phyloP scores from a whole-genome alignment of 2,888 invertebrate species.

The Hermodice carunculata region DNA sequence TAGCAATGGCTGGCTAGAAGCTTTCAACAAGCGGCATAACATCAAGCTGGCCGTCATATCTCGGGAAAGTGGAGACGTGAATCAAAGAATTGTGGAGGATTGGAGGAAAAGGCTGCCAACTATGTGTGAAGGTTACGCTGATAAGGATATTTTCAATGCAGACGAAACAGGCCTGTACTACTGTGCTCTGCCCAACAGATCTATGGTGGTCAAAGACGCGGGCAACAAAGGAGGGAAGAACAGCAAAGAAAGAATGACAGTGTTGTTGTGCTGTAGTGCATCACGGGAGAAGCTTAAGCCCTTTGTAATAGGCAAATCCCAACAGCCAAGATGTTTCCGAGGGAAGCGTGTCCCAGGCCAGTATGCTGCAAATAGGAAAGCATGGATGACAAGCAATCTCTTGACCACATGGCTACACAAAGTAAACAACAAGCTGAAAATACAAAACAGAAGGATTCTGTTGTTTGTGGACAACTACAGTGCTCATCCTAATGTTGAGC shows the following conservation, averaged over 20 bases:
- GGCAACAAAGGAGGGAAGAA: neutral
- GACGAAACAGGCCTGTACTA: neutral
- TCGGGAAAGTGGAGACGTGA: conserved; percentile 1
- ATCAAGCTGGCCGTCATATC: neutral
- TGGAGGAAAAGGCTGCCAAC: neutral
- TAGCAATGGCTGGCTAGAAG: neutral
- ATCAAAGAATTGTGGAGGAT: neutral
- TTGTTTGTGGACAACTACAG: neutral
- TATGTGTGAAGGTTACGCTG: neutral
- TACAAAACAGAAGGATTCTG: neutral
- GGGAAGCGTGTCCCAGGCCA: neutral
- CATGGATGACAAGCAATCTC: neutral
- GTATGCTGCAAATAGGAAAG: neutral
- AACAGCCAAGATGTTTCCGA: neutral
- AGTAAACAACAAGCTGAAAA: neutral
- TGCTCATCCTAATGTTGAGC: neutral
- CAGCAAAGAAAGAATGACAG: neutral
- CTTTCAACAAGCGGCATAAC: neutral
- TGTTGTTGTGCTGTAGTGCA: neutral
- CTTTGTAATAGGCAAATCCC: neutral
- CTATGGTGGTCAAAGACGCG: neutral
- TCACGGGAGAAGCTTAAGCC: neutral
- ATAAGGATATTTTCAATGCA: neutral
- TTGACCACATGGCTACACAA: neutral
- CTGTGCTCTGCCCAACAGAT: neutral